phyloP scores from a whole-genome alignment of 30 jellyfish, hydroid and myxozoan species.

The Mastigias papua region DNA sequence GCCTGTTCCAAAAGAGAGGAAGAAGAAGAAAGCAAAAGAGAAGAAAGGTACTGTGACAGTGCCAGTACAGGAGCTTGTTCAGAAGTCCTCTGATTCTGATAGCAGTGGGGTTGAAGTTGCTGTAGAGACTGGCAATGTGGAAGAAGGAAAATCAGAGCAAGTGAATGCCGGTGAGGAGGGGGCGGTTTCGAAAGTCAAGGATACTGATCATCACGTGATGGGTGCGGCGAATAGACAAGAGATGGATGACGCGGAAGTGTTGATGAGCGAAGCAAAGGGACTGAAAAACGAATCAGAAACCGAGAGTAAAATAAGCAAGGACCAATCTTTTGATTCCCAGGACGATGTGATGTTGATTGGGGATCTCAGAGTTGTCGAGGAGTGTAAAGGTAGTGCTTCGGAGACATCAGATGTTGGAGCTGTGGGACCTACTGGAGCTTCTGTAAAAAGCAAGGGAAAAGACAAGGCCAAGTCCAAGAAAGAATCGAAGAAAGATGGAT shows the following conservation, averaged over 20 bases:
- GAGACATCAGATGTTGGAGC: conserved; percentile 57
- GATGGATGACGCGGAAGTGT: neutral
- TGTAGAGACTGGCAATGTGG: conserved; percentile 3
- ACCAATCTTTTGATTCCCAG: conserved; percentile 2
- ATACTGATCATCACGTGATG: too few relatives aligned
- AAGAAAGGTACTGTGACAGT: conserved; percentile 51
- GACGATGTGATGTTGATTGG: neutral
- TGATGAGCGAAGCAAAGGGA: neutral
- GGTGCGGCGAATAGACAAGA: neutral
- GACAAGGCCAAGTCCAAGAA: conserved; percentile 75
- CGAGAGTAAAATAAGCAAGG: conserved; percentile 9
- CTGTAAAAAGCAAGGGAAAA: conserved; percentile 41
- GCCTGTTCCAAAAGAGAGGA: conserved; percentile 91
- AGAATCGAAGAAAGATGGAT: conserved; percentile 90
- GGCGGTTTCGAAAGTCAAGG: too few relatives aligned
- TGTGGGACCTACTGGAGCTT: too few relatives aligned
- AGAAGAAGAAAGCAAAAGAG: conserved; percentile 83
- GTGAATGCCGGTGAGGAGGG: neutral
- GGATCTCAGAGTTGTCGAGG: neutral
- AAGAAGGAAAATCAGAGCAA: neutral
- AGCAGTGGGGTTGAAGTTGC: conserved; percentile 19
- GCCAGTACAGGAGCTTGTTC: conserved; percentile 46
- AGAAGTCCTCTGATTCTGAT: conserved; percentile 33
- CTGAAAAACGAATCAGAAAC: neutral
- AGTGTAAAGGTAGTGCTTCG: conserved; percentile 24